These are phyloP conservation scores for Craniophora ligustri DNA, from an alignment of 2,888 invertebrate genomes.

Conservation along the genomic window DNA sequence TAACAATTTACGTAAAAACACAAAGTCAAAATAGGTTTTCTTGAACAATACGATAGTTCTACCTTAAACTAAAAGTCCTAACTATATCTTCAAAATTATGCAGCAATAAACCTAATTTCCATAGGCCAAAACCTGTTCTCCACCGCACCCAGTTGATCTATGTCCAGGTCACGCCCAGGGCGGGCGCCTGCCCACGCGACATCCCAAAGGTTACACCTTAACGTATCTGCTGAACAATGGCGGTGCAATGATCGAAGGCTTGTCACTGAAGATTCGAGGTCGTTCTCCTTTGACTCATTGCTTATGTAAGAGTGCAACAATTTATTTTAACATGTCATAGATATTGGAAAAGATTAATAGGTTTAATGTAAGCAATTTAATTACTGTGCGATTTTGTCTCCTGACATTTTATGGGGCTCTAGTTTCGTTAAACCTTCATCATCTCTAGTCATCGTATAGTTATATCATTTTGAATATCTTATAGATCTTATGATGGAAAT, in stretches of 20 bases:
- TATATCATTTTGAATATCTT: too few relatives aligned
- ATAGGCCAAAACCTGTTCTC: conserved; percentile 46
- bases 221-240: conserved; percentile 58
- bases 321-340: too few relatives aligned
- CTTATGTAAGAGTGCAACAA: conserved; percentile 44
- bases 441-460: too few relatives aligned
- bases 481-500: too few relatives aligned
- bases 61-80: conserved; percentile 1
- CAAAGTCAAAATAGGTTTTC: too few relatives aligned
- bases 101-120: conserved; percentile 29
- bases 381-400: too few relatives aligned
- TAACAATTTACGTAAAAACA: too few relatives aligned
- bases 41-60: not conserved
- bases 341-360: too few relatives aligned
- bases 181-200: conserved; percentile 65
- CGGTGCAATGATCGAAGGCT: conserved; percentile 65
- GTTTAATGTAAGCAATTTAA: too few relatives aligned
- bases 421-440: too few relatives aligned
- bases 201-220: conserved; percentile 70
- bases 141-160: conserved; percentile 52
- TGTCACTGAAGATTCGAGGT: conserved; percentile 62
- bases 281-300: conserved; percentile 66
- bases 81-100: conserved; percentile 18
- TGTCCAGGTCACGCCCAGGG: conserved; percentile 71
- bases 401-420: too few relatives aligned